Evolutionary conservation across 1,140 invertebrate genomes (phyloP), one percentile per base, ranked within the genome.

Genomic region (Epicauta chinensis): DNA sequence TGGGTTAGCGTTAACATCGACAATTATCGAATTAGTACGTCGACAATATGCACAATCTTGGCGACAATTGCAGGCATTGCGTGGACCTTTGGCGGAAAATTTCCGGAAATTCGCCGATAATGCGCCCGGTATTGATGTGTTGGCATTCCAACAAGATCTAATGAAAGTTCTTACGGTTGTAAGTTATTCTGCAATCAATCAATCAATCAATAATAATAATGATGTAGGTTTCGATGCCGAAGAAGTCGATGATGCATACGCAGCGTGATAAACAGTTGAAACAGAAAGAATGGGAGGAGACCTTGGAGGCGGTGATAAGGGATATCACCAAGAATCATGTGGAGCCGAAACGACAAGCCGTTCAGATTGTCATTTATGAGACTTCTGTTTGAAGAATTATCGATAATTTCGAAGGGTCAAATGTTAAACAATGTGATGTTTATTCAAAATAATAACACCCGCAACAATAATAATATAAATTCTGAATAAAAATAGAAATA

Each of bases 1-100:
- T 49, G 95, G 95, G 3, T 75, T 98, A 68, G 92, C 93, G 2
- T 69, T 98, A 36, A 94, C 94, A 1, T 91, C 92, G 1, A 97
- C 94, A 55, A 94, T 95, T 58, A 96, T 96, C 60, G 93, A 96
- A 71, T 72, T 92, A 51, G 87, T 92, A 30, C 72, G 89, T 42
- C 73, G 85, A 44, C 89, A 92, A 66, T 93, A 93, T 68, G 86
- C 87, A 6, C 81, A 87, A 57, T 89, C 86, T 47, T 93, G 89
- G 89, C 78, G 81, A 61, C 82, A 84, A 61, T 68, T 91, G 16
- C 82, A 89, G 69, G 83, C 84, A 15, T 71, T 91, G 7, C 83
- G 84, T 1, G 87, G 87, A 31, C 87, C 87, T 5, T 71, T 92
- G 56, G 84, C 87, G 2, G 88, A 91, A 59, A 82, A 86, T 37